Conservation (phyloP, 2,888 invertebrate genomes). For the Isoperla grammatica region DNA sequence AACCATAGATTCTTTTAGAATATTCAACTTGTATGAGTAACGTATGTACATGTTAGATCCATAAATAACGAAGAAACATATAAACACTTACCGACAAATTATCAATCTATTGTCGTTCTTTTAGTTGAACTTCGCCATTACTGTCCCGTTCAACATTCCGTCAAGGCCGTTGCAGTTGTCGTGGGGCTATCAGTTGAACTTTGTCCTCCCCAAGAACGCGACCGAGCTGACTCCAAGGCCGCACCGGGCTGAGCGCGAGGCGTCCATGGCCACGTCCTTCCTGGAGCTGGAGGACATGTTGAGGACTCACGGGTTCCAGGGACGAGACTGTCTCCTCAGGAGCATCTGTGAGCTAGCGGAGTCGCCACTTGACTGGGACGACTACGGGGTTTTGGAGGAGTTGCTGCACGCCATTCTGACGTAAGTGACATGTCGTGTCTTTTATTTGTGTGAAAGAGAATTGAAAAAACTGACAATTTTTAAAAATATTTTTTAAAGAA, state of each 20-base stretch:
- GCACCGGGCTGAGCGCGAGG: constrained; percentile 30
- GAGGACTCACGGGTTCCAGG: constrained; percentile 57
- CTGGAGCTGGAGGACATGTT: constrained; percentile 30
- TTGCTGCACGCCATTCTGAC: constrained; percentile 69
- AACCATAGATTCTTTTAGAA: too few species aligned
- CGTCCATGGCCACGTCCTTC: constrained; percentile 23
- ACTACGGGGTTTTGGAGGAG: constrained; percentile 65
- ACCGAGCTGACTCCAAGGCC: constrained; percentile 47
- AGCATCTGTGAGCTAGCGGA: constrained; percentile 72
- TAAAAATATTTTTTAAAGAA: too few species aligned
- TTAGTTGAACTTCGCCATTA: constrained; percentile 2
- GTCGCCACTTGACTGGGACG: constrained; percentile 59
- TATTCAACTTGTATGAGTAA: too few species aligned
- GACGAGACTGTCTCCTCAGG: constrained; percentile 64
- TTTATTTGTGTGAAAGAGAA: too few species aligned
- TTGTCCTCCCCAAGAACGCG: constrained; percentile 59
- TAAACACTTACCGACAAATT: not conserved
- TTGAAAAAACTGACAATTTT: too few species aligned
- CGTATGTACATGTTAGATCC: not conserved
- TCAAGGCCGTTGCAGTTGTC: constrained; percentile 43
- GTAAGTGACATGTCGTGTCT: too few species aligned
- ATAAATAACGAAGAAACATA: not conserved
- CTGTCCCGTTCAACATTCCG: not conserved
- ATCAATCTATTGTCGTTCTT: too few species aligned
- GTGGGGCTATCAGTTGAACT: constrained; percentile 61